Base-by-base conservation (phyloP, 2,113 vertebrate genomes). In the Odontesthes bonariensis region DNA sequence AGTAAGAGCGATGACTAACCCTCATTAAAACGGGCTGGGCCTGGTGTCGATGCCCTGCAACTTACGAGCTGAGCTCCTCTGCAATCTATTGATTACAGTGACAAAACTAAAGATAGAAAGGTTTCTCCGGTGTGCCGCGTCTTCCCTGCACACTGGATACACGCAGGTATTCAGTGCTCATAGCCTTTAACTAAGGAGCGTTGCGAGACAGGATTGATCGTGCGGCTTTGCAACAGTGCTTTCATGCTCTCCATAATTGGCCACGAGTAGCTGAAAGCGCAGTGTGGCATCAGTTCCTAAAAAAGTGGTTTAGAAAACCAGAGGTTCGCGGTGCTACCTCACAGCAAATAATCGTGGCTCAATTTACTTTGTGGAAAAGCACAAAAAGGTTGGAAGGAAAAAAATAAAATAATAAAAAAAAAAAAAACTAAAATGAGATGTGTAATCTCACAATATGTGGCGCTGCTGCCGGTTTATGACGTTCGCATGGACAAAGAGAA, bases 291-390 rank as follows among this genome's bases (percentile, higher is more conserved):
- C 38, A 80, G 47, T 66, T 75, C 55, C 51, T 3, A 22, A 72
- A 69, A 67, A 59, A 85, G 82, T 83, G 82, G 46, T 77, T 69
- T 64, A 49, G 9, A 62, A 44, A 65, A 55, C 42, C 65, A 69
- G 32, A 70, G 17, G 62, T 61, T 87, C 77, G 88, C 83, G 81
- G 86, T 85, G 81, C 68, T 67, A 60, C 67, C 79, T 81, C 83
- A 88, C 82, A 84, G 77, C 70, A 73, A 79, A 64, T 65, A 47
- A 46, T 59, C 42, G 54, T 59, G 69, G 63, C 69, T 84, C 63
- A 68, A 69, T 81, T 64, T 74, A 62, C 22, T 42, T 19, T 11
- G 22, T 53, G 55, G 54, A 75, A 51, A n/a, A 42, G 47, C 27
- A 23, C 6, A 51, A 23, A 8, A n/a, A 16, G 62, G 27, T 35